Conservation (phyloP, 2,113 vertebrate genomes). For the Campylorhamphus procurvoides region DNA sequence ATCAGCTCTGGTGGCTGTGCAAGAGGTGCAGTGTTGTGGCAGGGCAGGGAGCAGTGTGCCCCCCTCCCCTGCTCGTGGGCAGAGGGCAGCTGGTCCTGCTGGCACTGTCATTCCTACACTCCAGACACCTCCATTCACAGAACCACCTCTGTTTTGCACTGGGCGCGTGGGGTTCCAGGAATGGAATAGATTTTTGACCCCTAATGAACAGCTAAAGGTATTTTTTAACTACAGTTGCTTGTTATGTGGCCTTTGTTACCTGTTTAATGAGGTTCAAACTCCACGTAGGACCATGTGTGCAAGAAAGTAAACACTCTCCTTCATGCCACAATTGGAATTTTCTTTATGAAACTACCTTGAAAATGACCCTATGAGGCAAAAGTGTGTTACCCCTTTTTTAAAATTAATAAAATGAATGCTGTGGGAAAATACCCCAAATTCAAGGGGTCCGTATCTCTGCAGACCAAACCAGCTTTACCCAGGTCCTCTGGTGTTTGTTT, state of each 20-base stretch:
- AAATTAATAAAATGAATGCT: neutral
- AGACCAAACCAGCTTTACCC: neutral
- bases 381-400: fast-evolving
- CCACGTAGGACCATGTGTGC: neutral
- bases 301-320: neutral
- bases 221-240: fast-evolving
- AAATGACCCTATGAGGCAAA: neutral
- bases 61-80: neutral
- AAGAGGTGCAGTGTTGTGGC: neutral
- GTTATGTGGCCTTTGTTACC: neutral
- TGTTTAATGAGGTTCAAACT: neutral
- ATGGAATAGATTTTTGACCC: neutral
- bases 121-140: neutral
- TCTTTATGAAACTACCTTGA: neutral
- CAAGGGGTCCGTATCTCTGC: neutral
- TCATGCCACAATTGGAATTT: neutral
- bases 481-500: neutral
- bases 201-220: neutral
- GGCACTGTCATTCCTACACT: fast-evolving
- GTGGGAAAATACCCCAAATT: neutral
- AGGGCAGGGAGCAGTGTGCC: neutral
- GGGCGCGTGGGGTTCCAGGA: neutral
- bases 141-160: neutral
- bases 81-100: neutral
- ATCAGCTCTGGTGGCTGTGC: neutral